Conservation (phyloP, 1,140 invertebrate genomes). For the Bombus balteatus region DNA sequence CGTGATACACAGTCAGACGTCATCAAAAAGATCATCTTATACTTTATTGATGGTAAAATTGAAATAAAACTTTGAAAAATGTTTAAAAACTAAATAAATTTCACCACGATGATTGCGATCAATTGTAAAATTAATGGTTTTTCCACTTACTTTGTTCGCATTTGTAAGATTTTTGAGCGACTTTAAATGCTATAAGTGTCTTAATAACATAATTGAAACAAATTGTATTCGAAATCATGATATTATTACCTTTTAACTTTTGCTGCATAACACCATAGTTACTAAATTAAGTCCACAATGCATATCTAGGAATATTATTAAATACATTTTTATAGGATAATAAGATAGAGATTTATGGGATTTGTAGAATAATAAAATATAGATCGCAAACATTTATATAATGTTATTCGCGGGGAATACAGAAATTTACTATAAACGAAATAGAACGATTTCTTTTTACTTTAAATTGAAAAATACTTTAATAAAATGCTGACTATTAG, state of each 20-base stretch:
- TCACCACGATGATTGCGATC: too few relatives aligned
- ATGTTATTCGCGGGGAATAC: neutral
- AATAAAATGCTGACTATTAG: neutral
- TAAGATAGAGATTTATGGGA: neutral
- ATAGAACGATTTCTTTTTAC: neutral
- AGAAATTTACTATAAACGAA: neutral
- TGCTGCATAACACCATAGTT: neutral
- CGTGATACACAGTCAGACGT: slow-evolving; percentile 38
- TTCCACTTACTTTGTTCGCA: neutral
- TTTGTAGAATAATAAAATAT: neutral
- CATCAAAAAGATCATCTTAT: slow-evolving; percentile 26
- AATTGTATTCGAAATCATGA: slow-evolving; percentile 17
- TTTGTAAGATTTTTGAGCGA: neutral
- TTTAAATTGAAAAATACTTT: neutral
- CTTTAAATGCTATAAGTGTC: neutral
- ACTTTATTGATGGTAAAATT: neutral
- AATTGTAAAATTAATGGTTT: neutral
- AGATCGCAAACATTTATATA: neutral
- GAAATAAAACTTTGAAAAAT: neutral
- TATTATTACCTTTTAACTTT: slow-evolving; percentile 4
- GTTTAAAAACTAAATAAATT: neutral
- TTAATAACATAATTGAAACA: slow-evolving; percentile 14
- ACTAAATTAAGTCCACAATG: neutral
- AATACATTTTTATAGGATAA: neutral
- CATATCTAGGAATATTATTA: neutral